These are phyloP conservation scores for Cydia fagiglandana DNA, from an alignment of 1,140 invertebrate genomes.

Conservation along the genomic window DNA sequence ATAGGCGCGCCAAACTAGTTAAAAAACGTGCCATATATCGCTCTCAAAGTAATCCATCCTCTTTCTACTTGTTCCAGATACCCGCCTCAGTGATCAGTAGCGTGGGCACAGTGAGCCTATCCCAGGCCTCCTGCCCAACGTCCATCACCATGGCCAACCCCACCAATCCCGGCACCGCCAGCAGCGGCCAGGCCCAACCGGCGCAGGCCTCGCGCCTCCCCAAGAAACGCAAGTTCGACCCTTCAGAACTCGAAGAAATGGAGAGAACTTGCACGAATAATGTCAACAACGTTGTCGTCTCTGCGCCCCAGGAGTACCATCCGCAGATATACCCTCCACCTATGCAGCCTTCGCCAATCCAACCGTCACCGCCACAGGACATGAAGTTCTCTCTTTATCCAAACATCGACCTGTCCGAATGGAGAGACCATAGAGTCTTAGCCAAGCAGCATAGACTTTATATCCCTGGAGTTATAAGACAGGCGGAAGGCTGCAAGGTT, in stretches of 20 bases:
- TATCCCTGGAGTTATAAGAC: constrained; percentile 88
- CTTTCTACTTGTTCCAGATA: constrained; percentile 65
- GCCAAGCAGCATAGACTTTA: constrained; percentile 91
- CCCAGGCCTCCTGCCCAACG: constrained; percentile 63
- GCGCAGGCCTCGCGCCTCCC: constrained; percentile 83
- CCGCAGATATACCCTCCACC: constrained; percentile 49
- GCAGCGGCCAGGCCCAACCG: constrained; percentile 61
- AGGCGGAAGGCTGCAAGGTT: constrained; percentile 83
- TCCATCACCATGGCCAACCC: constrained; percentile 75
- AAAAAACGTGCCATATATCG: background rate
- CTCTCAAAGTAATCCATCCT: background rate
- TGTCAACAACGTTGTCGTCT: constrained; percentile 47
- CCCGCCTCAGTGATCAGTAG: constrained; percentile 79
- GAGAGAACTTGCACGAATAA: constrained; percentile 69
- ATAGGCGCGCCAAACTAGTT: no score
- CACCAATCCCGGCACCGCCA: constrained; percentile 62
- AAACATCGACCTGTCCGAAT: constrained; percentile 91
- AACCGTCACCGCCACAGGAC: constrained; percentile 57
- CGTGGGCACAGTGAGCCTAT: constrained; percentile 76
- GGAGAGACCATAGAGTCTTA: constrained; percentile 93
- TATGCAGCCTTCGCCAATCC: constrained; percentile 64
- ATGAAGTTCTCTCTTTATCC: constrained; percentile 63
- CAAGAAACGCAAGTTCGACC: constrained; percentile 94
- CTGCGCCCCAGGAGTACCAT: constrained; percentile 57
- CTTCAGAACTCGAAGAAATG: constrained; percentile 88